A percentile compares a stretch with the other conserved stretches of the same genome.
Conservation (phyloP, 2,888 invertebrate species). For the Drosophila maculinotata region DNA sequence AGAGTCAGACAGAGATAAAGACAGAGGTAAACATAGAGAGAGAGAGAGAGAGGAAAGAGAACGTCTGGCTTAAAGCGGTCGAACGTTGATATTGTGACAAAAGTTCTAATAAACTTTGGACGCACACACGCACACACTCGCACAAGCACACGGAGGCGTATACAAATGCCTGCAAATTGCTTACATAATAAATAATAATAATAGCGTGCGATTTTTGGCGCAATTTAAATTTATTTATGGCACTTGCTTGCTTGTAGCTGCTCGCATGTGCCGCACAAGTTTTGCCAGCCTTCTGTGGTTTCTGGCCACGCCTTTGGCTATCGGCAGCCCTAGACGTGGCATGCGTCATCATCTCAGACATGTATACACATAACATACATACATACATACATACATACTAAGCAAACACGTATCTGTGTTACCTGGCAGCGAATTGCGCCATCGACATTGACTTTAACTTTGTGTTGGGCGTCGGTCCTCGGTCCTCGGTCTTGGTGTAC, state of each 20-base stretch:
- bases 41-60: background rate
- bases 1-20: background rate
- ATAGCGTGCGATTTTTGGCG: conserved; percentile 79
- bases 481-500: conserved; percentile 24
- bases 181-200: conserved; percentile 80
- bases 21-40: conserved; percentile 14
- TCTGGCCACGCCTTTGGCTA: conserved; percentile 31
- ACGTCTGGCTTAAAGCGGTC: conserved; percentile 53
- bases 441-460: conserved; percentile 11
- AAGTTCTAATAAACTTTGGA: conserved; percentile 64
- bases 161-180: conserved; percentile 69
- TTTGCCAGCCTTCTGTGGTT: conserved; percentile 1
- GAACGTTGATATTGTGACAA: conserved; percentile 60
- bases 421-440: conserved; percentile 14
- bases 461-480: background rate
- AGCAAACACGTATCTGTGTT: background rate
- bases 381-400: background rate
- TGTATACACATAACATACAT: too few species aligned
- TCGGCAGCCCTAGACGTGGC: conserved; percentile 31
- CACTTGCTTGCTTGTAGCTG: conserved; percentile 46
- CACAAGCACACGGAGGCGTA: conserved; percentile 1
- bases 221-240: conserved; percentile 80
- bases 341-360: conserved; percentile 21
- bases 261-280: conserved; percentile 33
- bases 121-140: conserved; percentile 3